These are phyloP conservation scores for Nibea albiflora DNA, from an alignment of 2,113 vertebrate species.

Conservation along the genomic window DNA sequence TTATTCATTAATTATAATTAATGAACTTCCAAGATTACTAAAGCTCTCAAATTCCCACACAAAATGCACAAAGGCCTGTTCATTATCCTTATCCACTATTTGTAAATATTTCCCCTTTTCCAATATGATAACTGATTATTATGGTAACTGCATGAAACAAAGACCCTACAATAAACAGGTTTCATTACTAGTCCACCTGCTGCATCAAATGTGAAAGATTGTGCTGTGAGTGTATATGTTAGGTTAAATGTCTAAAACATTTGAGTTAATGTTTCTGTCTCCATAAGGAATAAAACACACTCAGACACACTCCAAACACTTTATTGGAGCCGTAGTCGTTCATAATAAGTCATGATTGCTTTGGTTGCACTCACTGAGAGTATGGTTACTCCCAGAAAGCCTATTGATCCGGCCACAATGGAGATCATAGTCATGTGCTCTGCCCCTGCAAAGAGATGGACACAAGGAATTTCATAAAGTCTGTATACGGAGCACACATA, in stretches of 20 bases:
- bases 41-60: background rate
- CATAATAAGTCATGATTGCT: slow-evolving; percentile 65
- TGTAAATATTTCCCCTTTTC: background rate
- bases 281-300: background rate
- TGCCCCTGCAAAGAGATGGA: slow-evolving; percentile 65
- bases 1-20: too few species aligned
- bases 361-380: slow-evolving; percentile 66
- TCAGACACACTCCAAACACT: background rate
- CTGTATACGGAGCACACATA: background rate
- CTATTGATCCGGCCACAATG: slow-evolving; percentile 61
- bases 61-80: background rate
- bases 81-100: background rate
- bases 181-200: background rate
- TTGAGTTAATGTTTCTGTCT: background rate
- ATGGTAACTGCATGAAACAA: background rate
- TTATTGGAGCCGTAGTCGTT: slow-evolving; percentile 64
- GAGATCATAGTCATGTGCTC: slow-evolving; percentile 45
- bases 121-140: background rate
- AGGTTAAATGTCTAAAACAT: background rate
- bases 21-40: background rate
- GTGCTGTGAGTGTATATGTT: background rate
- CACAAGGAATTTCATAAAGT: background rate
- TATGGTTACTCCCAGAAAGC: slow-evolving; percentile 55
- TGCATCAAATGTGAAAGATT: background rate
- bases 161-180: background rate